Percentiles rank a stretch among this genome's conserved stretches.
Conservation (phyloP, 2,113 vertebrate species). For the Oxygymnocypris stewartii region DNA sequence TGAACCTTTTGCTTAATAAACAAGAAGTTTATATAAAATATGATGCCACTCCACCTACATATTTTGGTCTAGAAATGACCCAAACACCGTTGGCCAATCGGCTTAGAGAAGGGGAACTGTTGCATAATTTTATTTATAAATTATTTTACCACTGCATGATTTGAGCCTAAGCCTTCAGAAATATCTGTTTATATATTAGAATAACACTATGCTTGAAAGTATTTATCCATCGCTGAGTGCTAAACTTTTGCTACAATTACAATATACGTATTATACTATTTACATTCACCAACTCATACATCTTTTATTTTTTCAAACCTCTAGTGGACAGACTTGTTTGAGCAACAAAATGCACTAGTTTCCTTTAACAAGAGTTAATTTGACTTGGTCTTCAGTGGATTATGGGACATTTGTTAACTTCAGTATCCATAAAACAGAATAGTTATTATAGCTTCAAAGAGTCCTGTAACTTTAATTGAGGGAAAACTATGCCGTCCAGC, state of each 20-base stretch:
- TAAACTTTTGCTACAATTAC: not conserved
- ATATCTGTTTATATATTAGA: not conserved
- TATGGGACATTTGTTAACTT: constrained; percentile 11
- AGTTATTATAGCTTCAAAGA: constrained; percentile 25
- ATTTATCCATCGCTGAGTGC: not conserved
- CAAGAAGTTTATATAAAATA: not conserved
- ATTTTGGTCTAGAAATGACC: not conserved
- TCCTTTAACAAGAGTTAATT: not conserved
- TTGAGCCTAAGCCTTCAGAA: not conserved
- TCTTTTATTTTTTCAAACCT: not conserved
- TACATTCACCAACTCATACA: not conserved
- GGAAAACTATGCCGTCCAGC: not conserved
- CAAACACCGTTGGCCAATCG: not conserved
- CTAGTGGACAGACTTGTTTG: not conserved
- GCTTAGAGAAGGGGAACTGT: not conserved
- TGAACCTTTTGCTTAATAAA: not conserved
- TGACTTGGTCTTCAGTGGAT: constrained; percentile 8
- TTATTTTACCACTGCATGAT: not conserved
- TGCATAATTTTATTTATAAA: not conserved
- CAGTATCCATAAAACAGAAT: not conserved
- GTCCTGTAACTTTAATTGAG: constrained; percentile 20
- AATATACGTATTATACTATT: not conserved
- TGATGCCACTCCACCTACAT: not conserved
- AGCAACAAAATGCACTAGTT: not conserved
- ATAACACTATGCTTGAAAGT: not conserved